phyloP scores from a whole-genome alignment of 2,888 invertebrate species.

The Plebejus melissa region DNA sequence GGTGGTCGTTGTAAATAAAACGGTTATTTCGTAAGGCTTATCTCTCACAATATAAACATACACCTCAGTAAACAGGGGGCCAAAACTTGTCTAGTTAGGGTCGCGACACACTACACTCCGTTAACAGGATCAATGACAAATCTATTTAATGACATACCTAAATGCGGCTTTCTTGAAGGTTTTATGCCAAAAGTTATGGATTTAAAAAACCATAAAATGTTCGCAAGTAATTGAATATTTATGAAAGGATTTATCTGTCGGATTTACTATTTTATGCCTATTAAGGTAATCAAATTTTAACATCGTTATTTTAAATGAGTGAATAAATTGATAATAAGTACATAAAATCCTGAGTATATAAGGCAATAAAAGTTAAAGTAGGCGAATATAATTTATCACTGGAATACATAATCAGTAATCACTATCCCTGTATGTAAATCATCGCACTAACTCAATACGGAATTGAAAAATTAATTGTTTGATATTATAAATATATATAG shows the following conservation, averaged over 20 bases:
- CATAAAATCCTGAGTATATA: conserved; percentile 15
- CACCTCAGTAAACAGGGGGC: conserved; percentile 26
- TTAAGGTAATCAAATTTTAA: conserved; percentile 16
- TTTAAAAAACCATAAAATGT: conserved; percentile 1
- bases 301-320: conserved; percentile 9
- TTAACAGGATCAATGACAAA: conserved; percentile 5
- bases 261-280: conserved; percentile 11
- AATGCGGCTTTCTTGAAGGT: background rate
- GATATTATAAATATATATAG: background rate
- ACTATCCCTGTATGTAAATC: background rate
- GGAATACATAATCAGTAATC: conserved; percentile 3
- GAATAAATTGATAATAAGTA: conserved; percentile 17
- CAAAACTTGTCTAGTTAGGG: conserved; percentile 20
- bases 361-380: background rate
- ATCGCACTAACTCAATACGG: background rate
- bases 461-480: background rate
- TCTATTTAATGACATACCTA: background rate
- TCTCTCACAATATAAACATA: conserved; percentile 26
- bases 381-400: conserved; percentile 4
- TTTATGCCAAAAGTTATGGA: background rate
- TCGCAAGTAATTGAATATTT: conserved; percentile 5
- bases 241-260: conserved; percentile 14
- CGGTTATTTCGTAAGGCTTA: conserved; percentile 28
- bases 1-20: conserved; percentile 27
- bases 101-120: conserved; percentile 3